Conservation (phyloP, 2,113 vertebrate genomes). For the Neotoma lepida region DNA sequence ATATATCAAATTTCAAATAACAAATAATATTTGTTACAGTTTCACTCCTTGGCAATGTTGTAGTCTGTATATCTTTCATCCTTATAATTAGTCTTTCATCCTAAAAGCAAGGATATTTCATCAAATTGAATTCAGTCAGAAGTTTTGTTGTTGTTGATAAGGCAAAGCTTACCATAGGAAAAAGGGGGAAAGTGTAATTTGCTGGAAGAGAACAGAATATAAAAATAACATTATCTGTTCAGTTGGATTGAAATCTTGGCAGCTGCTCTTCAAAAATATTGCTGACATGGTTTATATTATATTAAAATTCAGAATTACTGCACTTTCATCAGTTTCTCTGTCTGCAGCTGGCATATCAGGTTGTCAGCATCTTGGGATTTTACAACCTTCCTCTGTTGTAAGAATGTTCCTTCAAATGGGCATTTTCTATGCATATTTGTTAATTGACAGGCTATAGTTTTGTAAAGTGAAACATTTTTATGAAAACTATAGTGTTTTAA, state of each 20-base stretch:
- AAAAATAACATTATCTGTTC: constrained; percentile 85
- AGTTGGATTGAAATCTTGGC: constrained; percentile 85
- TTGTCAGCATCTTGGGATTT: constrained; percentile 90
- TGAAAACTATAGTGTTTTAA: constrained; percentile 59
- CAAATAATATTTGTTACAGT: constrained; percentile 21
- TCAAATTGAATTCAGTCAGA: constrained; percentile 62
- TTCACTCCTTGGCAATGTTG: constrained; percentile 21
- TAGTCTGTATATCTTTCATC: constrained; percentile 54
- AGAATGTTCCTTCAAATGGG: constrained; percentile 82
- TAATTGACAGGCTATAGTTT: constrained; percentile 81
- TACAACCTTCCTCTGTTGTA: constrained; percentile 75
- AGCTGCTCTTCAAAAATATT: constrained; percentile 89
- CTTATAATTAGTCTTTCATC: constrained; percentile 74
- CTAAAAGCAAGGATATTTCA: constrained; percentile 72
- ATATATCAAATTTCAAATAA: constrained; percentile 57
- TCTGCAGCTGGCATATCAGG: constrained; percentile 91
- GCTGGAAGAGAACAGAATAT: constrained; percentile 80
- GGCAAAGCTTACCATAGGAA: constrained; percentile 71
- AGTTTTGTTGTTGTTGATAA: constrained; percentile 71
- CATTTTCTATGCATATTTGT: constrained; percentile 82
- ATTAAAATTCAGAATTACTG: constrained; percentile 89
- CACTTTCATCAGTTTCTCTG: constrained; percentile 89
- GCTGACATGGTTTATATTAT: constrained; percentile 88
- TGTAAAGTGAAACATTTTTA: constrained; percentile 79
- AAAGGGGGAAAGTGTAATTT: constrained; percentile 80